A percentile compares a stretch with the other conserved stretches of the same genome.
phyloP scores from a whole-genome alignment of 2,888 invertebrate genomes.

The Cheilosia variabilis region DNA sequence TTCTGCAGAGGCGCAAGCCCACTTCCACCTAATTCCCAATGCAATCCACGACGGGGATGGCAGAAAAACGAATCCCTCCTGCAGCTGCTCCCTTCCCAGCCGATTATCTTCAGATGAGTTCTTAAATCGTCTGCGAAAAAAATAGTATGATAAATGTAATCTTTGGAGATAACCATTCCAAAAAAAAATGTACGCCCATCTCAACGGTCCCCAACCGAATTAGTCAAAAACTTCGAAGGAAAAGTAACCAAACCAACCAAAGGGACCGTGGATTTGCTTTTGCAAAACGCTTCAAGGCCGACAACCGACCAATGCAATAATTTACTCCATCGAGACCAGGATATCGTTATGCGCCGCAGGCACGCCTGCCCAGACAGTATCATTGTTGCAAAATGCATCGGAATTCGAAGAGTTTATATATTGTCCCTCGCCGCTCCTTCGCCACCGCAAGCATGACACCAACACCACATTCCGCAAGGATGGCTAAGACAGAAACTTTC shows the following conservation, averaged over 20 bases:
- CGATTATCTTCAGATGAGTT: slow-evolving; percentile 46
- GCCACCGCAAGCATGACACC: slow-evolving; percentile 18
- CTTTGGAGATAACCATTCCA: slow-evolving; percentile 40
- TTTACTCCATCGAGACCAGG: slow-evolving; percentile 46
- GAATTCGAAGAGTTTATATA: slow-evolving; percentile 40
- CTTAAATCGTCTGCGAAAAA: slow-evolving; percentile 17
- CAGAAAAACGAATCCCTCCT: neutral
- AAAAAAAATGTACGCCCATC: slow-evolving; percentile 31
- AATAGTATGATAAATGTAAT: slow-evolving; percentile 64
- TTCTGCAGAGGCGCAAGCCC: too few species aligned
- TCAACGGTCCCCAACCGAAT: slow-evolving; percentile 5
- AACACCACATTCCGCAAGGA: slow-evolving; percentile 18
- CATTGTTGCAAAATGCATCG: slow-evolving; percentile 29
- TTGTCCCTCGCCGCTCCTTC: slow-evolving; percentile 16
- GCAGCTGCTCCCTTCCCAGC: slow-evolving; percentile 57
- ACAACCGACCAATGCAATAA: slow-evolving; percentile 55
- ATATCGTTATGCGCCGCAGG: slow-evolving; percentile 52
- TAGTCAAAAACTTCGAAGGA: slow-evolving; percentile 43
- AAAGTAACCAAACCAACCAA: slow-evolving; percentile 16
- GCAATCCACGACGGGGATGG: too few species aligned
- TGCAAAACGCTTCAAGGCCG: slow-evolving; percentile 55
- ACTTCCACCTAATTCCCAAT: too few species aligned
- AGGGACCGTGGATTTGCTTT: slow-evolving; percentile 6
- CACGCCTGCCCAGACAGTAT: slow-evolving; percentile 38
- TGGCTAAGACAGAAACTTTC: slow-evolving; percentile 21